Conservation (phyloP, 2,888 invertebrate species). For the Cheilosia pagana region DNA sequence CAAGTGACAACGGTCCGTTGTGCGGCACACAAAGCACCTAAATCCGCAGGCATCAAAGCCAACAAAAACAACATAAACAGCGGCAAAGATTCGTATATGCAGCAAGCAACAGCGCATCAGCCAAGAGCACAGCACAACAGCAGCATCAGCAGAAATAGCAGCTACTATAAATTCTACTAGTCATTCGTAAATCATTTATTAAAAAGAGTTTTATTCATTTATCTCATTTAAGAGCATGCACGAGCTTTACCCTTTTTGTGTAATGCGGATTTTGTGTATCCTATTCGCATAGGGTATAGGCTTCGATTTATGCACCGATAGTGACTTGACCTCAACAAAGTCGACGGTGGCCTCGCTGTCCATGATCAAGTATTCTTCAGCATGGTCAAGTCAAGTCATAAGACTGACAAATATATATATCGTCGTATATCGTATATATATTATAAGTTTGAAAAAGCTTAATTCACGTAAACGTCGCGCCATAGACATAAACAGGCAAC, state of each 20-base stretch:
- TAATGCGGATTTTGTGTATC: conserved; percentile 12
- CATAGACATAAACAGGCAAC: no score
- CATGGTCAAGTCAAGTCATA: no score
- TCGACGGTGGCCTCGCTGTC: no score
- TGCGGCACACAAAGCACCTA: conserved; percentile 56
- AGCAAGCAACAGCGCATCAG: not conserved
- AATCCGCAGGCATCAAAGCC: conserved; percentile 25
- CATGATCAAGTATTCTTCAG: no score
- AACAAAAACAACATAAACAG: conserved; percentile 12
- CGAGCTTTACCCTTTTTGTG: conserved; percentile 26
- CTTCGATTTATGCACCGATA: no score
- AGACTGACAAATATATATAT: no score
- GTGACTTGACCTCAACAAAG: no score
- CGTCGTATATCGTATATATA: no score
- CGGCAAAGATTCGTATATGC: conserved; percentile 12
- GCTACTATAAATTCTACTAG: conserved; percentile 72
- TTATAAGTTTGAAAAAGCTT: no score
- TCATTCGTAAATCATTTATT: conserved; percentile 75
- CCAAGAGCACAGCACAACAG: not conserved
- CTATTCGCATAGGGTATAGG: conserved; percentile 27
- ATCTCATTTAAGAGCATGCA: conserved; percentile 54
- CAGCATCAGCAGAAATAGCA: conserved; percentile 35
- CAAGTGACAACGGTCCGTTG: conserved; percentile 58
- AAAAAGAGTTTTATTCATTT: conserved; percentile 71
- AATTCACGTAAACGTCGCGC: no score